phyloP scores from a whole-genome alignment of 2,797 vertebrate species.

The Hippoglossus hippoglossus region DNA sequence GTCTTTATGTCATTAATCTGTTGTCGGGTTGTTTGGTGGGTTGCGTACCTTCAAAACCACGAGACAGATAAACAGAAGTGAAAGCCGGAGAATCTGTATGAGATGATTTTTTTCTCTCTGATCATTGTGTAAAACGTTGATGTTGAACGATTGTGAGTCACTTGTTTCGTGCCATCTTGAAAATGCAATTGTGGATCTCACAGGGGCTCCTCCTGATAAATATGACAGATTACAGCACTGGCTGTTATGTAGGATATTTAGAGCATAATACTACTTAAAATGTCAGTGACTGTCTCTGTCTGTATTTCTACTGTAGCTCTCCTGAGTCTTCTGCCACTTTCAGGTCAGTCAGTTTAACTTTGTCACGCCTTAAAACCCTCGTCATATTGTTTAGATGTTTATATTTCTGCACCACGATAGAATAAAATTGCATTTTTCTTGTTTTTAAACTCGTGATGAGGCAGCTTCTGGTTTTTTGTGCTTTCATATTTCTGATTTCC shows the following conservation, averaged over 20 bases:
- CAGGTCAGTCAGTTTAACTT: conserved; percentile 64
- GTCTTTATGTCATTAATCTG: conserved; percentile 20
- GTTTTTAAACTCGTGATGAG: not conserved
- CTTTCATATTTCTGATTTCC: conserved; percentile 4
- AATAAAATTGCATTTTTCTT: not conserved
- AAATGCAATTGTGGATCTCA: too few species aligned
- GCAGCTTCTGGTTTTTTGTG: not conserved
- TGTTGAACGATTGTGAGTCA: too few species aligned
- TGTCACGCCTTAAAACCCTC: not conserved
- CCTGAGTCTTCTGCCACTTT: conserved; percentile 49
- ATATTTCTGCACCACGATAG: not conserved
- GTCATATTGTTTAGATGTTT: not conserved
- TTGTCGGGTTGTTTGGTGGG: not conserved
- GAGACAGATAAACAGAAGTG: not conserved
- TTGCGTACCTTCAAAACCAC: not conserved
- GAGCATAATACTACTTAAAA: not conserved
- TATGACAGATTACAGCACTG: too few species aligned
- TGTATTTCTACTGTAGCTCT: conserved; percentile 62
- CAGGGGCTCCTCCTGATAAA: too few species aligned
- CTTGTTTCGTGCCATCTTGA: too few species aligned
- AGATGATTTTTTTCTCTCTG: not conserved
- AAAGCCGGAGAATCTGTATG: not conserved
- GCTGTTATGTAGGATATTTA: not conserved
- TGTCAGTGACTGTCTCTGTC: not conserved
- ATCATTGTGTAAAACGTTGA: not conserved